These are phyloP conservation scores for Ophion ellenae DNA, from an alignment of 2,888 invertebrate genomes.

Conservation along the genomic window DNA sequence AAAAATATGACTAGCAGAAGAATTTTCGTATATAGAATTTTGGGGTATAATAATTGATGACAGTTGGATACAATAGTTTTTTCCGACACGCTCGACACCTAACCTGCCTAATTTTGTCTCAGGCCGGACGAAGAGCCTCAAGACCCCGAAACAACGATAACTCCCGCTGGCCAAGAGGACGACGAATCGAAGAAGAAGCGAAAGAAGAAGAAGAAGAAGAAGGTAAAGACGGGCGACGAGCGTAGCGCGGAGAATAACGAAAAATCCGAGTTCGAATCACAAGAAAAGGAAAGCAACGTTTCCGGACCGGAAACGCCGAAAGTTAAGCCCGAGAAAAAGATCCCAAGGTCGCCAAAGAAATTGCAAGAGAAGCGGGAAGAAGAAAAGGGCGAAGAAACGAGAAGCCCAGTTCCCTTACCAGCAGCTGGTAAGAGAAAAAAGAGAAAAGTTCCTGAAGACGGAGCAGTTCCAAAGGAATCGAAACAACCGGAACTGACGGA, in stretches of 20 bases:
- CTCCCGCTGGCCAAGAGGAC: conserved; percentile 11
- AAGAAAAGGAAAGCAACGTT: background rate
- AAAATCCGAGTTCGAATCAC: conserved; percentile 6
- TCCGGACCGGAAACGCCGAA: background rate
- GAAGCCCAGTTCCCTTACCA: too few relatives aligned
- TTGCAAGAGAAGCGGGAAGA: conserved; percentile 1
- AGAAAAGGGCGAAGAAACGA: conserved; percentile 44
- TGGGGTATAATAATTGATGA: too few relatives aligned
- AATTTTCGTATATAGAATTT: too few relatives aligned
- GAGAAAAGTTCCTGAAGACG: conserved; percentile 42
- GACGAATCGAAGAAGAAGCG: conserved; percentile 79
- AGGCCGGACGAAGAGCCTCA: conserved; percentile 77
- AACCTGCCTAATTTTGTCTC: background rate
- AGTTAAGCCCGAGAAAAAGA: background rate
- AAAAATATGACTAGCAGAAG: too few relatives aligned
- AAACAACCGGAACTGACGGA: conserved; percentile 20
- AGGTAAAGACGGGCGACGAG: conserved; percentile 55
- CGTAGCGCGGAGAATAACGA: conserved; percentile 10
- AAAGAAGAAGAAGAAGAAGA: conserved; percentile 80
- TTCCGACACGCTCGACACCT: background rate
- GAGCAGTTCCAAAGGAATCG: background rate
- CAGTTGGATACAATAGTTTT: too few relatives aligned
- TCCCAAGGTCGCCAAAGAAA: background rate
- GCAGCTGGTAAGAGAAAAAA: conserved; percentile 51
- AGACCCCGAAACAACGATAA: conserved; percentile 44